phyloP scores from a whole-genome alignment of 2,888 invertebrate genomes.

The Plusia festucae region DNA sequence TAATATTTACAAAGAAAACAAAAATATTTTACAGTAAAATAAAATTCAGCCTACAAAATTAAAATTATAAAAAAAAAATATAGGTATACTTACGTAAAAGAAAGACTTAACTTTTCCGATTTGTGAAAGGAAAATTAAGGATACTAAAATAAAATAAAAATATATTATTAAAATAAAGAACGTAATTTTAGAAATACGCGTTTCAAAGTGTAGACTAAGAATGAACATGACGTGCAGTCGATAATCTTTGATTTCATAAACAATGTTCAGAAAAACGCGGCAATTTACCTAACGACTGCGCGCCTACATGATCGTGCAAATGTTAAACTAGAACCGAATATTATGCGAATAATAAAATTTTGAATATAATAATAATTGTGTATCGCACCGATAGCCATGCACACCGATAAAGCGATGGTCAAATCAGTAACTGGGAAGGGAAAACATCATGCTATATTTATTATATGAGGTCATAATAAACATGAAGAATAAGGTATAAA shows the following conservation, averaged over 20 bases:
- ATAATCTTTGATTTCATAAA: conserved; percentile 59
- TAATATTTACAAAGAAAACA: conserved; percentile 31
- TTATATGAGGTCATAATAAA: conserved; percentile 84
- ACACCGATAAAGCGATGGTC: conserved; percentile 80
- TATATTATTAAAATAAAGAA: conserved; percentile 10
- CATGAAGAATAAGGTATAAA: conserved; percentile 70
- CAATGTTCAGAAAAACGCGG: conserved; percentile 43
- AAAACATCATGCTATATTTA: conserved; percentile 77
- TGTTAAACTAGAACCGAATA: conserved; percentile 70
- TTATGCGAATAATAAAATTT: conserved; percentile 70
- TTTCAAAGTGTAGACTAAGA: conserved; percentile 84
- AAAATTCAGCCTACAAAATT: conserved; percentile 30
- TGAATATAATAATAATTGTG: conserved; percentile 70
- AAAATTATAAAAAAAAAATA: conserved; percentile 21
- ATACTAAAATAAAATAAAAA: conserved; percentile 33
- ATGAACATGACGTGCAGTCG: conserved; percentile 82
- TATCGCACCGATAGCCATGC: conserved; percentile 83
- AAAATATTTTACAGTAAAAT: conserved; percentile 19
- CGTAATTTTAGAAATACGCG: conserved; percentile 28
- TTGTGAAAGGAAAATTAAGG: conserved; percentile 28
- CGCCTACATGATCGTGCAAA: conserved; percentile 81
- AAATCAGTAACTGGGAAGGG: conserved; percentile 67
- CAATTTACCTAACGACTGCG: conserved; percentile 76
- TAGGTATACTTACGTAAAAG: conserved; percentile 49
- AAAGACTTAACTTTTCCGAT: conserved; percentile 31